Percentiles rank a stretch among this genome's conserved stretches.
These are phyloP conservation scores for Lophius americanus DNA, from an alignment of 2,797 vertebrate genomes.

Conservation along the genomic window DNA sequence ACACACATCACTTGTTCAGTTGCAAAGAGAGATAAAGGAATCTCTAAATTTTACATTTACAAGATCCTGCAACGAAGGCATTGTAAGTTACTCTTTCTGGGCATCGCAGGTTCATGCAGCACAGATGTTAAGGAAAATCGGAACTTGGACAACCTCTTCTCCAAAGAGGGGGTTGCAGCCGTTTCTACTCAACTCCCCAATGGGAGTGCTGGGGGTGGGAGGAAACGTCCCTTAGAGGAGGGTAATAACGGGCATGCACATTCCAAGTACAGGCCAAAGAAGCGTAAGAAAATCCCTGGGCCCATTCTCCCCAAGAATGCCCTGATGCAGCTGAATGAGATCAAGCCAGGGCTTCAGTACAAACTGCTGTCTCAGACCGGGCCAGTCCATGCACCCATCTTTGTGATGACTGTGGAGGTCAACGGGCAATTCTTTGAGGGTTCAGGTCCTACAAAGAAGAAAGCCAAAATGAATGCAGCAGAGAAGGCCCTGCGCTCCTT, in stretches of 20 bases:
- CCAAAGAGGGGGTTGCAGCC: slow-evolving; percentile 79
- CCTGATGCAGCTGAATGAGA: slow-evolving; percentile 95
- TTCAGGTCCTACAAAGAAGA: slow-evolving; percentile 93
- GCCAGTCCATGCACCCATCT: slow-evolving; percentile 91
- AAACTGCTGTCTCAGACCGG: slow-evolving; percentile 90
- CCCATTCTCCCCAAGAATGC: slow-evolving; percentile 91
- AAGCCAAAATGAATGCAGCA: slow-evolving; percentile 91
- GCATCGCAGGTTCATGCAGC: slow-evolving; percentile 96
- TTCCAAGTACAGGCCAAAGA: slow-evolving; percentile 89
- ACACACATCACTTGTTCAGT: slow-evolving; percentile 93
- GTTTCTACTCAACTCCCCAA: slow-evolving; percentile 83
- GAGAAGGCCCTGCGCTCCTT: slow-evolving; percentile 92
- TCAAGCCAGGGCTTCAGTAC: slow-evolving; percentile 92
- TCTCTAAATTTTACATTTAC: slow-evolving; percentile 99
- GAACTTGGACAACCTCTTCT: slow-evolving; percentile 86
- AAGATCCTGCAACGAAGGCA: slow-evolving; percentile 97
- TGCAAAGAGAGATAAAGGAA: slow-evolving; percentile 93
- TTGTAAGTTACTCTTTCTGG: slow-evolving; percentile 99
- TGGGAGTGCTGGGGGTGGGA: slow-evolving; percentile 71
- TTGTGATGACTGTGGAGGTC: slow-evolving; percentile 93
- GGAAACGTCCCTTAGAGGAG: slow-evolving; percentile 91
- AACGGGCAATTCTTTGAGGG: slow-evolving; percentile 93
- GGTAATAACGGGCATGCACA: slow-evolving; percentile 87
- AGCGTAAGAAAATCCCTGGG: slow-evolving; percentile 86
- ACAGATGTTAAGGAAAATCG: slow-evolving; percentile 94